Percentiles rank a stretch among this genome's conserved stretches.
These are phyloP conservation scores for Epizoanthus scotinus DNA, from an alignment of 92 coral and sea anemone genomes.

Conservation along the genomic window DNA sequence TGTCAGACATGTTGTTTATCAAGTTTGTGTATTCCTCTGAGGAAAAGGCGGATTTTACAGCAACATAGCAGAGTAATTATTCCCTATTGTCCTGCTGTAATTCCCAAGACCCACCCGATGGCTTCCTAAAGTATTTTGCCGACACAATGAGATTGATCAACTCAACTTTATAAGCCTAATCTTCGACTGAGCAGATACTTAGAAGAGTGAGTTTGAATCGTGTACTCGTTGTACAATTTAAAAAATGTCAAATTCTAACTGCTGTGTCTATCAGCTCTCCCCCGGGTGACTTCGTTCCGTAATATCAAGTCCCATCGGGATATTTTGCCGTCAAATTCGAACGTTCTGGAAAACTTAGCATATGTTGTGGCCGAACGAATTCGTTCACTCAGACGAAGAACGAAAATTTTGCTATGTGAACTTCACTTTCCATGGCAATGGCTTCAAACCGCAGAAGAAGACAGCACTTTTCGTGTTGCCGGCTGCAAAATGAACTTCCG, in stretches of 20 bases:
- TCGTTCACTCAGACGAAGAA: too few relatives aligned
- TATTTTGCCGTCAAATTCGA: background rate
- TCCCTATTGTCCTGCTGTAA: background rate
- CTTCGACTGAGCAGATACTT: background rate
- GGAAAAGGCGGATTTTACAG: background rate
- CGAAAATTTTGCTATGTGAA: background rate
- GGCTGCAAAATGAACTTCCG: background rate
- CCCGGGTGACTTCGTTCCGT: background rate
- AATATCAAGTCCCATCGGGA: constrained; percentile 15
- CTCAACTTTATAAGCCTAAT: too few relatives aligned
- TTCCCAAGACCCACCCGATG: background rate
- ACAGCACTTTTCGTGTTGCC: background rate
- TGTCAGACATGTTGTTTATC: too few relatives aligned
- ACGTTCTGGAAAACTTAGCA: constrained; percentile 3
- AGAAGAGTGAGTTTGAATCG: background rate
- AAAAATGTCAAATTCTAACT: background rate
- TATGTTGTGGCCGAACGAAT: background rate
- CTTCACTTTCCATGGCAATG: background rate
- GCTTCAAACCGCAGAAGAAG: background rate
- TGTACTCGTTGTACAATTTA: background rate
- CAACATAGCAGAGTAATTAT: background rate
- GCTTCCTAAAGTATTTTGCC: background rate
- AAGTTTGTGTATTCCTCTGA: background rate
- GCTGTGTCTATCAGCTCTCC: background rate
- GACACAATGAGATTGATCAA: background rate